A percentile compares a stretch with the other conserved stretches of the same genome.
Evolutionary conservation across 2,888 invertebrate species (phyloP).

Genomic region (Apantesis nais): DNA sequence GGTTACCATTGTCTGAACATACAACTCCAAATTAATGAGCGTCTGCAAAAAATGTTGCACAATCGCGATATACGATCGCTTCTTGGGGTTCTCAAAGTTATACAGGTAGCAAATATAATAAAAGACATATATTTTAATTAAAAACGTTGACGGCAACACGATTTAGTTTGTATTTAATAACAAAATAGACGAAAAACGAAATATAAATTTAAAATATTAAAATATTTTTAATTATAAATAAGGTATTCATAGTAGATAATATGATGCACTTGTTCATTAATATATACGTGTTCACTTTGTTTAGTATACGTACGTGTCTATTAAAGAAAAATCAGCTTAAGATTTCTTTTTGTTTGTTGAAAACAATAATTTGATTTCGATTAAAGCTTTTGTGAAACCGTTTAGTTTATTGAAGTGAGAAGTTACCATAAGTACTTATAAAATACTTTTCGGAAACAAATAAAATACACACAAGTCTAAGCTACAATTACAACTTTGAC

Average conservation of each 20-base stretch:
- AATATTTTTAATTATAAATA: not conserved
- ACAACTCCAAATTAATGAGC: conserved; percentile 83
- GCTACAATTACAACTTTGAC: conserved; percentile 60
- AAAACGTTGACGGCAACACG: not conserved
- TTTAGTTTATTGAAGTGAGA: not conserved
- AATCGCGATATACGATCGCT: conserved; percentile 80
- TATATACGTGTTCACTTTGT: too few relatives aligned
- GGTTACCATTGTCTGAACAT: conserved; percentile 80
- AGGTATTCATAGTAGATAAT: not conserved
- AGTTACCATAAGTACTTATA: not conserved
- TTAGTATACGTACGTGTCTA: too few relatives aligned
- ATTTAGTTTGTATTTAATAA: not conserved
- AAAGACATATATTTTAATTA: not conserved
- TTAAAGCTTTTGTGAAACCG: not conserved
- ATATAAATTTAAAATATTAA: not conserved
- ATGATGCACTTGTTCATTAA: not conserved
- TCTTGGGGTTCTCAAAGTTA: conserved; percentile 64
- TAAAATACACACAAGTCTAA: not conserved
- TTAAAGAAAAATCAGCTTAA: too few relatives aligned
- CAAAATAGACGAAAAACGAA: not conserved
- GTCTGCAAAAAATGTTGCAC: conserved; percentile 79
- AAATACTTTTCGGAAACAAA: not conserved
- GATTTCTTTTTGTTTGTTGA: not conserved
- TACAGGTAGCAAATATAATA: conserved; percentile 25
- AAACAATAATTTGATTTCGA: not conserved